phyloP scores from a whole-genome alignment of 2,113 vertebrate genomes.

The Mellivora capensis region DNA sequence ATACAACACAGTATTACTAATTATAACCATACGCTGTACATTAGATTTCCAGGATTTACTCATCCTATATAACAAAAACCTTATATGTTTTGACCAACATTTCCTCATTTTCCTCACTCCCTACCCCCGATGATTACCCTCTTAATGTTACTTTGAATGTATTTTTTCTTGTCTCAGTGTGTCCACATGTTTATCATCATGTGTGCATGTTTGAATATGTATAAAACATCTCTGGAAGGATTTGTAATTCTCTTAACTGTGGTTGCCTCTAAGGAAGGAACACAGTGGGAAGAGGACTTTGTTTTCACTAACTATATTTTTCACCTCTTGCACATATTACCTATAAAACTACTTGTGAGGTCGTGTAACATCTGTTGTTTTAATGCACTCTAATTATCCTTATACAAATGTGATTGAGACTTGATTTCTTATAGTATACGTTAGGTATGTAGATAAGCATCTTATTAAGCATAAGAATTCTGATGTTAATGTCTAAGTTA shows the following conservation, averaged over 20 bases:
- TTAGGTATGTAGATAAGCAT: background rate
- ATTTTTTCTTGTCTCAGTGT: background rate
- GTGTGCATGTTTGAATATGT: background rate
- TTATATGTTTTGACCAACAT: background rate
- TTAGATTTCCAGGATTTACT: background rate
- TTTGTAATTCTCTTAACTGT: constrained; percentile 35
- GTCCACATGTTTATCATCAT: background rate
- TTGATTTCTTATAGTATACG: background rate
- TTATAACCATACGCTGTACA: background rate
- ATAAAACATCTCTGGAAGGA: constrained; percentile 28
- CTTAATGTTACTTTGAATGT: constrained; percentile 26
- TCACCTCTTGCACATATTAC: background rate
- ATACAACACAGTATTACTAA: background rate
- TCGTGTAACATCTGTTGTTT: background rate
- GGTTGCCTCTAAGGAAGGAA: background rate
- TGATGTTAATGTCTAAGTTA: constrained; percentile 17
- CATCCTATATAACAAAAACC: background rate
- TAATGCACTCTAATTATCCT: background rate
- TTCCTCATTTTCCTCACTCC: background rate
- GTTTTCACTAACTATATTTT: background rate
- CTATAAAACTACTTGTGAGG: constrained; percentile 15
- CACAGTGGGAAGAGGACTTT: background rate
- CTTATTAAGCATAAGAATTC: background rate
- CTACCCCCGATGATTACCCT: background rate
- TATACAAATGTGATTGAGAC: background rate